Base-by-base conservation (phyloP, 2,888 invertebrate genomes). In the Xestia c-nigrum region DNA sequence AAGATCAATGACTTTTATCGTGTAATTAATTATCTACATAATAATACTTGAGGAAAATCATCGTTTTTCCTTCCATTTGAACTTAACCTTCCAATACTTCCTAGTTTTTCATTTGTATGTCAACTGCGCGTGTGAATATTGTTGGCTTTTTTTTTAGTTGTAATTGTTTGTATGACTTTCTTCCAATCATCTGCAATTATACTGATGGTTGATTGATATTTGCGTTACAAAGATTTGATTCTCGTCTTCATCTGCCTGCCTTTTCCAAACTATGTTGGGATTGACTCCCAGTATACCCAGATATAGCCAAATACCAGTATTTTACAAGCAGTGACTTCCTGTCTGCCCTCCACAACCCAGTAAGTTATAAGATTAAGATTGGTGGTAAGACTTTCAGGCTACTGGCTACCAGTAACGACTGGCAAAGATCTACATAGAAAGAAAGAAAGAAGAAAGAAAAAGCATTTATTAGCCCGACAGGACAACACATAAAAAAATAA, bases 81-180 rank as follows among this genome's bases (percentile, higher is more conserved):
- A 59, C 43, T 47, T 61, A 57, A 59, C 72, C 85, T 80, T 83
- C 40, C 5, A 16, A 10, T 7, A 52, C 69, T 84, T 83, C 82
- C 81, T 84, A 76, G 3, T 19, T 80, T 84, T 74, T 84, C 57
- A 75, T 72, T 65, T 84, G 55, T 72, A 79, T 74, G 64, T 59
- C 72, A 79, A 31, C 43, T 50, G 31, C 38, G 24, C 24, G 80
- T 72, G 55, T 69, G 71, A 50, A 12, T 6, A 40, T 64, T 52
- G 52, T 52, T n/a, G 50, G 52, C 7, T 63, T 78, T 57, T 67
- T 72, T 38, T 65, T 31, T 10, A 50, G 10, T 50, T 61, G 24
- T 72, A 31, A 65, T 65, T 77, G 64, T 55, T 69, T 77, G 5
- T 14, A 19, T 1, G 31, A 3, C 19, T 78, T 78, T 72, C 64